Percentiles rank a stretch among this genome's conserved stretches.
Evolutionary conservation across 1,140 invertebrate genomes (phyloP).

Genomic region (Diachasma alloeum): DNA sequence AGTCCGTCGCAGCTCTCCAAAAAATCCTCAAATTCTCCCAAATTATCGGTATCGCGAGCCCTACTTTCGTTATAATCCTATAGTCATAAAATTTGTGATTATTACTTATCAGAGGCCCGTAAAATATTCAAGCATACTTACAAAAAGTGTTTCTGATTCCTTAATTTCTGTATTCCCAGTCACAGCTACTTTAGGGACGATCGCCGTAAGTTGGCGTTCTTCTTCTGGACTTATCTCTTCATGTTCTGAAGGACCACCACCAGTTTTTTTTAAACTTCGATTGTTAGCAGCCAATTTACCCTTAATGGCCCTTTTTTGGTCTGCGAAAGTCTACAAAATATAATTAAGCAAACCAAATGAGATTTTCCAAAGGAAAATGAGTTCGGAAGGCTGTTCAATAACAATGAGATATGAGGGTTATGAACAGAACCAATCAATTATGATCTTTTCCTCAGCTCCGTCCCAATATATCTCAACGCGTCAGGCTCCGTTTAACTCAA

Average conservation of each 20-base stretch:
- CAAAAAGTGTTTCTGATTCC: not conserved
- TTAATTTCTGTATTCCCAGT: not conserved
- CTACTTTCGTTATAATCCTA: too few relatives aligned
- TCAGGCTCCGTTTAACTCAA: too few relatives aligned
- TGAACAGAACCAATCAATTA: too few relatives aligned
- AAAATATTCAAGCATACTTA: not conserved
- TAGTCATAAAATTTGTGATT: too few relatives aligned
- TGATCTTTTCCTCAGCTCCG: too few relatives aligned
- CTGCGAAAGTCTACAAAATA: not conserved
- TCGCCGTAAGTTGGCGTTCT: not conserved
- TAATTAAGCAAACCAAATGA: not conserved
- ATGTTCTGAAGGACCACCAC: not conserved
- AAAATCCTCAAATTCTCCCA: too few relatives aligned
- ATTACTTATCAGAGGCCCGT: too few relatives aligned
- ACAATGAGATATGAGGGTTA: not conserved
- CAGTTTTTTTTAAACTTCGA: not conserved
- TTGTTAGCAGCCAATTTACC: not conserved
- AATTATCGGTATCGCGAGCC: too few relatives aligned
- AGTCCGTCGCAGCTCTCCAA: too few relatives aligned
- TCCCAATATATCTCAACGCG: too few relatives aligned
- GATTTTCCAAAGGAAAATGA: not conserved
- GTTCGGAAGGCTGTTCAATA: not conserved
- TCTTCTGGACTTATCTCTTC: not conserved
- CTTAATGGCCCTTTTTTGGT: too few relatives aligned
- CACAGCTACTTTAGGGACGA: not conserved